These are phyloP conservation scores for Rhea pennata DNA, from an alignment of 2,113 vertebrate species.

Conservation along the genomic window DNA sequence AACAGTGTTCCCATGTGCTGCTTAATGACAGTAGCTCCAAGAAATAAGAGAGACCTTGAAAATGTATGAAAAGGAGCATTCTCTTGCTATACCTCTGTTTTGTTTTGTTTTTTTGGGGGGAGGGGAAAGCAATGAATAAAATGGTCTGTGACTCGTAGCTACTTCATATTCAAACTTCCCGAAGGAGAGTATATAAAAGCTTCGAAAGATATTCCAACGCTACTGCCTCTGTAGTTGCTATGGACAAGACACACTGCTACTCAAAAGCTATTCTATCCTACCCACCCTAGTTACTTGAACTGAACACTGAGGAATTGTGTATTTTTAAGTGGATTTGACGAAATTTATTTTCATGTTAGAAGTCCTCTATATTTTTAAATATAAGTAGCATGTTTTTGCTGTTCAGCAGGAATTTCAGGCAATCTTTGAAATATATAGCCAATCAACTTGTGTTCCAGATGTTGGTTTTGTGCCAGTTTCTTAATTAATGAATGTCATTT, in stretches of 20 bases:
- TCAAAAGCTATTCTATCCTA: neutral
- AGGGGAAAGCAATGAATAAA: neutral
- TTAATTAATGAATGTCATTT: slow-evolving; percentile 43
- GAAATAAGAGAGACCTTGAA: neutral
- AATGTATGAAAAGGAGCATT: neutral
- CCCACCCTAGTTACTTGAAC: neutral
- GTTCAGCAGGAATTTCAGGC: slow-evolving; percentile 57
- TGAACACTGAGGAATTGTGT: slow-evolving; percentile 9
- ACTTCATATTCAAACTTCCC: neutral
- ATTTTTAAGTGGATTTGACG: slow-evolving; percentile 14
- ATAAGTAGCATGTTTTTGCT: slow-evolving; percentile 46
- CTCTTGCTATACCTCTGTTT: neutral
- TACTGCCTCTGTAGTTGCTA: neutral
- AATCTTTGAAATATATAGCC: slow-evolving; percentile 44
- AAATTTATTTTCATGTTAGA: slow-evolving; percentile 57
- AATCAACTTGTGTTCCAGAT: slow-evolving; percentile 55
- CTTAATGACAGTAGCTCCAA: neutral
- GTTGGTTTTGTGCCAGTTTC: slow-evolving; percentile 61
- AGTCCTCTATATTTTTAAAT: slow-evolving; percentile 53
- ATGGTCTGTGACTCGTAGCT: neutral
- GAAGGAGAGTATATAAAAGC: neutral
- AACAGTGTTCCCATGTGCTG: neutral
- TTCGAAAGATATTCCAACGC: neutral
- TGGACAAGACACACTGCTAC: neutral
- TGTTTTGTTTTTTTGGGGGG: too few relatives aligned